These are phyloP conservation scores for Trichopria drosophilae DNA, from an alignment of 2,888 invertebrate genomes.

Conservation along the genomic window DNA sequence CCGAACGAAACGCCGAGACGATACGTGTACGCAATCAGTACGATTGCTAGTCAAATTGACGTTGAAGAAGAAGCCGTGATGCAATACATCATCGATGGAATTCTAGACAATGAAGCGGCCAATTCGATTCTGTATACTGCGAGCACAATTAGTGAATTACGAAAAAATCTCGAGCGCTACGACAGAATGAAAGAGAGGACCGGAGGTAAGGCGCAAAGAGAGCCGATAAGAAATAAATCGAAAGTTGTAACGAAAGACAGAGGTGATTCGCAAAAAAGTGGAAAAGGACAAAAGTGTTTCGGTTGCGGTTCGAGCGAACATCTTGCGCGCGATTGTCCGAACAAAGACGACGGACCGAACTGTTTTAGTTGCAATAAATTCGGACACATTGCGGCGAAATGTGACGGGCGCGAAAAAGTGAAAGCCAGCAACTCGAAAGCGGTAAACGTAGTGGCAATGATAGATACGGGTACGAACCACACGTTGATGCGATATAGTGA, in stretches of 20 bases:
- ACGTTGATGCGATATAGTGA: conserved; percentile 14
- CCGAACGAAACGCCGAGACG: conserved; percentile 25
- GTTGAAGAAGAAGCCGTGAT: not conserved
- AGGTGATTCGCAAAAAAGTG: not conserved
- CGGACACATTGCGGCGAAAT: conserved; percentile 7
- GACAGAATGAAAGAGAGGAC: not conserved
- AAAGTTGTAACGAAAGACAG: not conserved
- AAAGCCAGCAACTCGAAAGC: no score
- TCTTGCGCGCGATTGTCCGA: conserved; percentile 2
- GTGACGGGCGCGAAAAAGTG: conserved; percentile 1
- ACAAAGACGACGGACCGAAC: conserved; percentile 1
- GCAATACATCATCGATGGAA: not conserved
- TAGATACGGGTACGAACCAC: conserved; percentile 17
- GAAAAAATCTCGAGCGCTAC: conserved; percentile 24
- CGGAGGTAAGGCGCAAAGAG: not conserved
- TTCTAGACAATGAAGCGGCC: not conserved
- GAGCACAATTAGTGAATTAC: conserved; percentile 19
- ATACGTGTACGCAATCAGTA: conserved; percentile 34
- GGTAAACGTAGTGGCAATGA: no score
- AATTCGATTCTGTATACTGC: conserved; percentile 22
- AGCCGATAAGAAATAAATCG: not conserved
- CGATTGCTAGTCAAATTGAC: conserved; percentile 30
- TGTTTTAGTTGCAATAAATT: conserved; percentile 16
- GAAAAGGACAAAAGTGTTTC: conserved; percentile 13
- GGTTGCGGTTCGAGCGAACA: conserved; percentile 14